Evolutionary conservation across 2,113 vertebrate genomes (phyloP).

Genomic region (Neopipo cinnamomea): DNA sequence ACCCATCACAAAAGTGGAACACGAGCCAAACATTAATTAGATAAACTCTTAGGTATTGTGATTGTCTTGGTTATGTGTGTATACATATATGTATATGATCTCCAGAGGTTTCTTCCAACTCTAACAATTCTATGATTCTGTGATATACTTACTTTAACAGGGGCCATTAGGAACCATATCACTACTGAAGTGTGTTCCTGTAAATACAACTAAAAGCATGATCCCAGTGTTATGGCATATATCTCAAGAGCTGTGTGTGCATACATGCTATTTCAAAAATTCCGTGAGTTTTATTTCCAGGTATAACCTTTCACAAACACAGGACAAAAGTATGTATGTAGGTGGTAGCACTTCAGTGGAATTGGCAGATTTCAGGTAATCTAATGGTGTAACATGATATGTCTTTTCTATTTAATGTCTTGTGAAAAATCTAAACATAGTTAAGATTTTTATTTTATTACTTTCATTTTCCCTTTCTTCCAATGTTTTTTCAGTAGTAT

Average conservation of each 20-base stretch:
- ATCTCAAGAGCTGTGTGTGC: neutral
- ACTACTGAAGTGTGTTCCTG: neutral
- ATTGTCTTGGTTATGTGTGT: neutral
- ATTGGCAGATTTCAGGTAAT: conserved; percentile 1
- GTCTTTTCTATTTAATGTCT: neutral
- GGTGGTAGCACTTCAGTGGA: neutral
- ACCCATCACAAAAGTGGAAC: neutral
- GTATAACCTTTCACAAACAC: conserved; percentile 6
- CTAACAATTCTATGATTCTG: neutral
- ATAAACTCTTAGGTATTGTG: neutral
- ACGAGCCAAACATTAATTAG: neutral
- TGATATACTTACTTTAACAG: neutral
- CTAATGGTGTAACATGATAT: neutral
- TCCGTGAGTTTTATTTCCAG: neutral
- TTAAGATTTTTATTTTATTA: conserved; percentile 20
- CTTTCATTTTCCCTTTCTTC: neutral
- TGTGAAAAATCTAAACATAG: conserved; percentile 24
- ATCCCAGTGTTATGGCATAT: neutral
- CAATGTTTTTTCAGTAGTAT: neutral
- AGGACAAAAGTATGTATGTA: neutral
- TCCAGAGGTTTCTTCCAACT: neutral
- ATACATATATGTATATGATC: neutral
- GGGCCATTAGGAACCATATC: neutral
- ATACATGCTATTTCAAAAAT: neutral
- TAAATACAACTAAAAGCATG: neutral